Conservation (phyloP, 2,888 invertebrate genomes). For the Nebria brevicollis region DNA sequence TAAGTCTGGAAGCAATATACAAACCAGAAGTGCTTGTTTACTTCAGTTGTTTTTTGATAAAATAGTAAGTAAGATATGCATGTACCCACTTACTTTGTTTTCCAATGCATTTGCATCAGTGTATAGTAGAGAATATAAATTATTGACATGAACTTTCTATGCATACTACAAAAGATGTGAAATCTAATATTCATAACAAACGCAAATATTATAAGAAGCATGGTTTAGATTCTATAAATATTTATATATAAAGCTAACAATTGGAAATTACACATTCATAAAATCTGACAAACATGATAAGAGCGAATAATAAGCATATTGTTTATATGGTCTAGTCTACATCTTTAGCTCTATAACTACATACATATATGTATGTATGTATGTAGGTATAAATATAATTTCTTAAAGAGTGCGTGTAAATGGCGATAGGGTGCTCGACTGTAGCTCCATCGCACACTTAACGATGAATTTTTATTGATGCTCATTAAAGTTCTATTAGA, state of each 20-base stretch:
- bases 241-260: not conserved
- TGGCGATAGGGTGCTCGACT: not conserved
- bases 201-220: not conserved
- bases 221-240: not conserved
- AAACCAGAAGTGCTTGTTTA: too few species aligned
- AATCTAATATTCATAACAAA: not conserved
- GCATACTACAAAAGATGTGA: not conserved
- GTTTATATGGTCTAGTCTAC: not conserved
- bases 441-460: conserved; percentile 25
- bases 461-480: conserved; percentile 19
- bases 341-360: not conserved
- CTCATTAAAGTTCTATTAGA: conserved; percentile 40
- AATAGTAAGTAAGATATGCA: too few species aligned
- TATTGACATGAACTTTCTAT: not conserved
- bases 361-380: not conserved
- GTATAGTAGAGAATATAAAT: too few species aligned
- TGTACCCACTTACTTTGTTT: not conserved
- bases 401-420: conserved; percentile 6
- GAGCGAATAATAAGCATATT: not conserved
- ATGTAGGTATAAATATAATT: not conserved
- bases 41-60: too few species aligned
- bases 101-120: not conserved
- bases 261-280: not conserved
- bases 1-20: too few species aligned
- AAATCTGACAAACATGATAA: not conserved